Evolutionary conservation across 2,113 vertebrate species (phyloP).

Genomic region (Cyanoderma ruficeps): DNA sequence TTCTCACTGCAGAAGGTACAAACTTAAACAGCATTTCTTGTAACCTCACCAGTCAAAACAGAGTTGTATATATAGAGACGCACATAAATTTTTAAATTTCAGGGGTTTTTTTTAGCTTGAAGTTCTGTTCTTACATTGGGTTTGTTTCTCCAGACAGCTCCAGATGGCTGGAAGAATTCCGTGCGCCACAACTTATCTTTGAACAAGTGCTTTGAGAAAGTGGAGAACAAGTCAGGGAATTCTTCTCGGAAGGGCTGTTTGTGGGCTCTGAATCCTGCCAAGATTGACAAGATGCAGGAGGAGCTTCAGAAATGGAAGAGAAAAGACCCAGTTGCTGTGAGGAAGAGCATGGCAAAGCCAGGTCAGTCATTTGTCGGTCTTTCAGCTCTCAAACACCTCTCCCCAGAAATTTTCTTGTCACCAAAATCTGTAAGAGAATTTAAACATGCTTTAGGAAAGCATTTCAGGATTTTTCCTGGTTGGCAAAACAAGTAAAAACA

Average conservation of each 20-base stretch:
- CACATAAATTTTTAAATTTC: background rate
- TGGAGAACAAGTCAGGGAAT: constrained; percentile 91
- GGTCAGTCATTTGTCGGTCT: constrained; percentile 63
- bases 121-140: background rate
- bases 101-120: background rate
- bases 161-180: constrained; percentile 98
- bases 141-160: constrained; percentile 86
- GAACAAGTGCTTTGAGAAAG: constrained; percentile 99
- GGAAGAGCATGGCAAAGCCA: constrained; percentile 96
- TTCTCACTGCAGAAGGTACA: background rate
- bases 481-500: background rate
- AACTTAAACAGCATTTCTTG: background rate
- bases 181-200: constrained; percentile 97
- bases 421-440: background rate
- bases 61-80: background rate
- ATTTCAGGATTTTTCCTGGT: background rate
- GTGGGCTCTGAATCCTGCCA: constrained; percentile 95
- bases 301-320: constrained; percentile 97
- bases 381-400: background rate
- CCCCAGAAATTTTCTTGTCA: background rate
- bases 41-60: background rate
- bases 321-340: constrained; percentile 91
- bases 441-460: background rate
- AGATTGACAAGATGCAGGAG: constrained; percentile 97
- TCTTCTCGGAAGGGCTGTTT: constrained; percentile 93